phyloP scores from a whole-genome alignment of 2,797 vertebrate species.

The Setipinna tenuifilis region DNA sequence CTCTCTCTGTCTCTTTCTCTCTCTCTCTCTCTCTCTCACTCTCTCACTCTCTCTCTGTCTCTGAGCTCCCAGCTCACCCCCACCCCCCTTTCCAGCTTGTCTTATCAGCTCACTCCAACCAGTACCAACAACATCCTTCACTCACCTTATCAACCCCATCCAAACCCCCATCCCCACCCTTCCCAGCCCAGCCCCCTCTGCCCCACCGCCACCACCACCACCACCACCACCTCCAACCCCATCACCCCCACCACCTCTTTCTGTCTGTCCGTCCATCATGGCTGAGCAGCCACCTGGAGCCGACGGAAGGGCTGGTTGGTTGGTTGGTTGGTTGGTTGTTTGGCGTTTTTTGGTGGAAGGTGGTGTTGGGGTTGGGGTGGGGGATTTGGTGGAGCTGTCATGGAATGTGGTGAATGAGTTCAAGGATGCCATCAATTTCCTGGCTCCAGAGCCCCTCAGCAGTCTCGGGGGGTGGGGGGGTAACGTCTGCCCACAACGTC shows the following conservation, averaged over 20 bases:
- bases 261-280: background rate
- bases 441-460: background rate
- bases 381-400: background rate
- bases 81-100: background rate
- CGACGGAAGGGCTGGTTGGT: background rate
- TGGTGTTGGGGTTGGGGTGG: background rate
- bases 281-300: background rate
- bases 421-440: background rate
- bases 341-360: background rate
- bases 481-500: background rate
- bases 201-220: background rate
- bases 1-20: conserved; percentile 3
- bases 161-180: background rate
- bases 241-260: background rate
- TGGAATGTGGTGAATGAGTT: background rate
- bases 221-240: background rate
- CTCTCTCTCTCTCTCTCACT: background rate
- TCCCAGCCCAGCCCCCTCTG: background rate
- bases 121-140: background rate
- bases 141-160: background rate
- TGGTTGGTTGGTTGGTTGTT: background rate
- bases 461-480: too few species aligned
- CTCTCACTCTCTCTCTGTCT: background rate
- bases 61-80: background rate
- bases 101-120: background rate